phyloP scores from a whole-genome alignment of 2,797 vertebrate genomes.

The Sparidentex hasta region DNA sequence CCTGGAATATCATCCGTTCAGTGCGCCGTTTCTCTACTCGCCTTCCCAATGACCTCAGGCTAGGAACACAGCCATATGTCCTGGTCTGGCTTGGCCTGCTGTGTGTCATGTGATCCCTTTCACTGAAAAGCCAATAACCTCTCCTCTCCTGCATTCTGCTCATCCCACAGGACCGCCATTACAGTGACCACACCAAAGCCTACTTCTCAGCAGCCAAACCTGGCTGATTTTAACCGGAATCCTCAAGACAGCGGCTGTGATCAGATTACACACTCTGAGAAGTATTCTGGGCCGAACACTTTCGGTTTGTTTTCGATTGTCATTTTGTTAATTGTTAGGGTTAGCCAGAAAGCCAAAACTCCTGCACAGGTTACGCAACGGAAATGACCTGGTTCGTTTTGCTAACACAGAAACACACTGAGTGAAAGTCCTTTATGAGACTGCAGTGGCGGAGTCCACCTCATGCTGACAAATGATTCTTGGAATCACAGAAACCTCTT shows the following conservation, averaged over 20 bases:
- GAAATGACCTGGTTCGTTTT: constrained; percentile 31
- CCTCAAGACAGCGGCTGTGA: constrained; percentile 28
- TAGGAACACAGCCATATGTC: constrained; percentile 67
- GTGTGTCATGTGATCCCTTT: constrained; percentile 70
- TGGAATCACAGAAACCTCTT: constrained; percentile 36
- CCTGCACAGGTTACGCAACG: not conserved
- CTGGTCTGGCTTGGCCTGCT: constrained; percentile 41
- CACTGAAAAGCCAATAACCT: constrained; percentile 64
- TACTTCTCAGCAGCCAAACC: constrained; percentile 34
- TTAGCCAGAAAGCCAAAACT: constrained; percentile 13
- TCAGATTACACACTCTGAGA: constrained; percentile 26
- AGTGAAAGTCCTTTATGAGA: constrained; percentile 15
- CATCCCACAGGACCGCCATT: constrained; percentile 41
- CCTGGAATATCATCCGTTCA: constrained; percentile 31
- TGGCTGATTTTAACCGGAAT: constrained; percentile 33
- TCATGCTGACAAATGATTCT: constrained; percentile 35
- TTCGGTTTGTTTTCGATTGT: constrained; percentile 13
- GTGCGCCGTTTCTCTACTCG: constrained; percentile 36
- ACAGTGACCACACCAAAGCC: constrained; percentile 56
- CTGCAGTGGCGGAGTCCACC: constrained; percentile 22
- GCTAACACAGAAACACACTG: constrained; percentile 4
- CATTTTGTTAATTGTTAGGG: not conserved
- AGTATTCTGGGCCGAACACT: not conserved
- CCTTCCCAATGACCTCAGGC: constrained; percentile 55
- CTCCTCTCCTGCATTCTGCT: constrained; percentile 49